Evolutionary conservation across 2,888 invertebrate species (phyloP).

Genomic region (Eupithecia dodoneata): DNA sequence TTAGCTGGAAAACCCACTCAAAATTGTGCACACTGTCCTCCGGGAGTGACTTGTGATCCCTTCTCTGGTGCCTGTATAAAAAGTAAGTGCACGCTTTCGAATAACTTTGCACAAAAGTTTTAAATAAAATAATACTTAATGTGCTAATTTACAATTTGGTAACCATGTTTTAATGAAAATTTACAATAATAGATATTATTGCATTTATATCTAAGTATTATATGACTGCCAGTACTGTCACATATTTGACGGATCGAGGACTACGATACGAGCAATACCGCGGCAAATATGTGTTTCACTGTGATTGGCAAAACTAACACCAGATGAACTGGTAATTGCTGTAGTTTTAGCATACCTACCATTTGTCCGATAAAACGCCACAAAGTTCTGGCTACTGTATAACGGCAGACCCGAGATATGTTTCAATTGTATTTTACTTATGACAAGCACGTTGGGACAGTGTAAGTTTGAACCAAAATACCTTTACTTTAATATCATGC

Average conservation of each 20-base stretch:
- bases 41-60: conserved; percentile 90
- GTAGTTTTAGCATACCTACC: conserved; percentile 69
- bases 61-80: conserved; percentile 92
- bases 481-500: conserved; percentile 13
- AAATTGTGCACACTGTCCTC: conserved; percentile 90
- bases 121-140: conserved; percentile 29
- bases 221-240: conserved; percentile 52
- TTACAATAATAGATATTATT: conserved; percentile 31
- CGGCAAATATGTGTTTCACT: conserved; percentile 60
- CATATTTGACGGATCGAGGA: conserved; percentile 63
- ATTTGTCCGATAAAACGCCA: conserved; percentile 85
- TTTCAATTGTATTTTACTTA: conserved; percentile 46
- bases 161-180: conserved; percentile 34
- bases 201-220: conserved; percentile 20
- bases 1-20: conserved; percentile 60
- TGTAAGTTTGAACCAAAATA: conserved; percentile 42
- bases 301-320: conserved; percentile 83
- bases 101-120: background rate
- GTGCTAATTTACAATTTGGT: conserved; percentile 45
- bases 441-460: conserved; percentile 47
- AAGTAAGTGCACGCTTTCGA: conserved; percentile 85
- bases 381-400: conserved; percentile 78
- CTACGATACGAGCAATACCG: conserved; percentile 73
- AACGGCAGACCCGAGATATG: conserved; percentile 79
- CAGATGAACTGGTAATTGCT: conserved; percentile 83